Conservation (phyloP, 2,797 vertebrate species). For the Gobionotothen gibberifrons region DNA sequence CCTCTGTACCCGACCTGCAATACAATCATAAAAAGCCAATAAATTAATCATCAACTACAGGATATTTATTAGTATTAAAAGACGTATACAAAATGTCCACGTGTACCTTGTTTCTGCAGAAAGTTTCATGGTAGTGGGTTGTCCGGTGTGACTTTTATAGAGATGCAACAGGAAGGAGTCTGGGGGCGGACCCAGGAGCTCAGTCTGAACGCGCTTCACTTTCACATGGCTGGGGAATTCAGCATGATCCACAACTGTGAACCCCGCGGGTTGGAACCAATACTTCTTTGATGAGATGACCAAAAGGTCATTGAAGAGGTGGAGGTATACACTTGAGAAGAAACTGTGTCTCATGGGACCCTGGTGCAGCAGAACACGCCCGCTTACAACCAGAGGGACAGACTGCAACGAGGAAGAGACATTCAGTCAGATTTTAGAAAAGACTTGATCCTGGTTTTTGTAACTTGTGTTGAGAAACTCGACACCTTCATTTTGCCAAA, state of each 20-base stretch:
- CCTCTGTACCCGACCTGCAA: slow-evolving; percentile 71
- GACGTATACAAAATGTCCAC: not conserved
- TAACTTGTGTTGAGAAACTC: not conserved
- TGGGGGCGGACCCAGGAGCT: slow-evolving; percentile 73
- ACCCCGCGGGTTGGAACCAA: slow-evolving; percentile 38
- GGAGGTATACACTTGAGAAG: slow-evolving; percentile 77
- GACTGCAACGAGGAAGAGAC: slow-evolving; percentile 42
- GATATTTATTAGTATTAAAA: not conserved
- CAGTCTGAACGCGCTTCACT: slow-evolving; percentile 68
- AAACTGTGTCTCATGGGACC: slow-evolving; percentile 74
- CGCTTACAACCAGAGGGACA: slow-evolving; percentile 81
- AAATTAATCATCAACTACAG: not conserved
- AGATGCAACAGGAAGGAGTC: slow-evolving; percentile 81
- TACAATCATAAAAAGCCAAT: not conserved
- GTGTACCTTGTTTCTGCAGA: slow-evolving; percentile 70
- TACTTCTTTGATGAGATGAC: slow-evolving; percentile 83
- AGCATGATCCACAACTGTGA: slow-evolving; percentile 81
- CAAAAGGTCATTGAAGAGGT: slow-evolving; percentile 88
- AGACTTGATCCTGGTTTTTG: not conserved
- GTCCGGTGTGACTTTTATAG: slow-evolving; percentile 65
- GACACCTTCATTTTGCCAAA: slow-evolving; percentile 84
- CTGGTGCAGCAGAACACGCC: slow-evolving; percentile 80
- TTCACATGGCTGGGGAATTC: slow-evolving; percentile 74
- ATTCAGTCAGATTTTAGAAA: not conserved
- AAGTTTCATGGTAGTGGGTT: slow-evolving; percentile 74